A percentile compares a stretch with the other conserved stretches of the same genome.
Conservation (phyloP, 2,113 vertebrate species). For the Elephas maximus region DNA sequence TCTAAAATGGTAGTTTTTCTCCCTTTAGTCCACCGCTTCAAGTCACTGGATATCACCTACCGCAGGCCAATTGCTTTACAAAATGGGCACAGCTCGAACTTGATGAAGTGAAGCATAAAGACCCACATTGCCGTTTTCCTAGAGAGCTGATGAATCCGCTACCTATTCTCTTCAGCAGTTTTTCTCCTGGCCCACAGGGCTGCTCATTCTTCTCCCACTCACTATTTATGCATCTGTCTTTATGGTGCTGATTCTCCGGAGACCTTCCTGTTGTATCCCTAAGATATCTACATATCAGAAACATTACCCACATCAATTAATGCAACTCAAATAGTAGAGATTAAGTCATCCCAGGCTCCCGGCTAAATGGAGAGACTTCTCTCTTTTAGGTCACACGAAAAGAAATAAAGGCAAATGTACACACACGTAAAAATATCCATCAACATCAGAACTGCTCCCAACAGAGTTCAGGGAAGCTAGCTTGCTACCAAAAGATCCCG, state of each 20-base stretch:
- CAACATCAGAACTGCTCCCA: background rate
- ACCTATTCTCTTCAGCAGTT: background rate
- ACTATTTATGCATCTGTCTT: background rate
- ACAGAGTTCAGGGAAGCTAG: background rate
- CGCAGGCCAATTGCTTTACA: background rate
- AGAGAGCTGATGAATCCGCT: background rate
- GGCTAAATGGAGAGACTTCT: background rate
- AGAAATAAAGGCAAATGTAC: background rate
- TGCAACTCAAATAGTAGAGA: conserved; percentile 10
- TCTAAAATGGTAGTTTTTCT: background rate
- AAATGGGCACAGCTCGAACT: background rate
- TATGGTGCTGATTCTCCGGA: background rate
- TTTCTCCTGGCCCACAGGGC: background rate
- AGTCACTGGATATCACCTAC: background rate
- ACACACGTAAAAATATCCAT: background rate
- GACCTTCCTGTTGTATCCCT: background rate
- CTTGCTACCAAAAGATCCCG: background rate
- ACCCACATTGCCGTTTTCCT: background rate
- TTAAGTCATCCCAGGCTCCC: background rate
- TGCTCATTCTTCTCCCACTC: conserved; percentile 9
- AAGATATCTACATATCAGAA: conserved; percentile 20
- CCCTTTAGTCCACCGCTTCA: background rate
- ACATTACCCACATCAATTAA: background rate
- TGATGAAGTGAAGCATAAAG: background rate
- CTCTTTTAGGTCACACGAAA: background rate